These are phyloP conservation scores for Platycheirus albimanus DNA, from an alignment of 2,888 invertebrate species.

Conservation along the genomic window DNA sequence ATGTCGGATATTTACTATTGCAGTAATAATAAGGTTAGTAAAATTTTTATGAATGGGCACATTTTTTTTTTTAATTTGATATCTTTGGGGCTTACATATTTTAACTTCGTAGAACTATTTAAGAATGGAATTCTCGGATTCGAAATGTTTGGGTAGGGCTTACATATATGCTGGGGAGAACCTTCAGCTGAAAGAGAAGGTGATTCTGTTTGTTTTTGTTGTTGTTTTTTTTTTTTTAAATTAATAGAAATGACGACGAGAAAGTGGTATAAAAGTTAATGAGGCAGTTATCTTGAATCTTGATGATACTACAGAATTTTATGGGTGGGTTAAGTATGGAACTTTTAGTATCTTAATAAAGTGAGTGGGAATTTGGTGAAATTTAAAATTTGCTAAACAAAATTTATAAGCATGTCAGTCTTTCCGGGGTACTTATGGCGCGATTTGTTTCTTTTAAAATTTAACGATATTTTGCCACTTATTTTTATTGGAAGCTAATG, in stretches of 20 bases:
- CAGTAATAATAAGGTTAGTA: constrained; percentile 68
- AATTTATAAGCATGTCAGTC: too few species aligned
- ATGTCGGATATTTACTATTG: constrained; percentile 73
- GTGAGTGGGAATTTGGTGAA: constrained; percentile 12
- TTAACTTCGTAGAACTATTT: not conserved
- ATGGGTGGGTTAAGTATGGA: constrained; percentile 7
- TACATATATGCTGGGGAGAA: not conserved
- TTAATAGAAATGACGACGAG: constrained; percentile 18
- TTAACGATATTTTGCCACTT: too few species aligned
- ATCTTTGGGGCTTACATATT: not conserved
- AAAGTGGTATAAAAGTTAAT: constrained; percentile 35
- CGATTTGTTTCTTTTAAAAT: too few species aligned
- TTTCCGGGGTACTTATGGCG: too few species aligned
- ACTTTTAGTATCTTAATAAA: not conserved
- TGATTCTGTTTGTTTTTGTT: constrained; percentile 23
- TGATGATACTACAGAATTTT: not conserved
- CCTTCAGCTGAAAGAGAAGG: constrained; percentile 54
- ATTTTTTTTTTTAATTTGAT: constrained; percentile 46
- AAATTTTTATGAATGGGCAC: constrained; percentile 18
- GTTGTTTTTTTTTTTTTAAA: constrained; percentile 5
- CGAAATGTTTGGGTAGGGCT: not conserved
- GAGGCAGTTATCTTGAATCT: constrained; percentile 23
- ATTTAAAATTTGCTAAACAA: not conserved
- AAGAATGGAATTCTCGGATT: constrained; percentile 25
- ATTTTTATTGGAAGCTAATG: too few species aligned